These are phyloP conservation scores for Dicycla oo DNA, from an alignment of 2,888 invertebrate genomes.

Conservation along the genomic window DNA sequence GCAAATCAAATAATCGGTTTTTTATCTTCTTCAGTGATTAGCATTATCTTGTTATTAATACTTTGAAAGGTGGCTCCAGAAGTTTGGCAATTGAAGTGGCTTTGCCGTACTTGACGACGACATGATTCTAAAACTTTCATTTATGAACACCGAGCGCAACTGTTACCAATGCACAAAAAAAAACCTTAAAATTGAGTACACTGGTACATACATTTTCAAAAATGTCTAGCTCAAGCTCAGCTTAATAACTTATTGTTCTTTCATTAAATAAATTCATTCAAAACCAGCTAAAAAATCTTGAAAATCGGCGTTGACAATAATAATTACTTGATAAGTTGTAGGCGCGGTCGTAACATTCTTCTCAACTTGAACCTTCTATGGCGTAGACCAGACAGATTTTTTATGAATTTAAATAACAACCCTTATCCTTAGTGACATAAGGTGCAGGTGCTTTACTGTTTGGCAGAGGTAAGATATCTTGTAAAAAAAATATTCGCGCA, in stretches of 20 bases:
- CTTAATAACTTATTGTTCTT: background rate
- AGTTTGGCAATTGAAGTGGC: slow-evolving; percentile 26
- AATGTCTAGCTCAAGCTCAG: slow-evolving; percentile 4
- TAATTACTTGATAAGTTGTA: background rate
- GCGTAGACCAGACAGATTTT: slow-evolving; percentile 7
- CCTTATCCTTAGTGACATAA: background rate
- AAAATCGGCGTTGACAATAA: background rate
- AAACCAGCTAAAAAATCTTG: background rate
- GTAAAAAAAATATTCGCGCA: too few relatives aligned
- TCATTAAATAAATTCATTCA: slow-evolving; percentile 10
- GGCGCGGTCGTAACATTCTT: background rate
- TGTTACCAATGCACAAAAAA: slow-evolving; percentile 11
- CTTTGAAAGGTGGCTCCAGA: slow-evolving; percentile 14
- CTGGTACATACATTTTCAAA: slow-evolving; percentile 1
- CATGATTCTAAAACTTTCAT: slow-evolving; percentile 17
- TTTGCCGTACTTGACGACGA: slow-evolving; percentile 5
- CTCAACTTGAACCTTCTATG: slow-evolving; percentile 4
- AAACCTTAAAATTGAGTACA: slow-evolving; percentile 19
- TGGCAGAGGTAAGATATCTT: too few relatives aligned
- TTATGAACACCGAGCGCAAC: slow-evolving; percentile 19
- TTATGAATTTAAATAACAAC: slow-evolving; percentile 6
- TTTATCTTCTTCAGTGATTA: slow-evolving; percentile 13
- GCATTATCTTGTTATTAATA: slow-evolving; percentile 1
- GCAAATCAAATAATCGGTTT: slow-evolving; percentile 5
- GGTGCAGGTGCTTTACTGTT: background rate